Conservation (phyloP, 2,113 vertebrate genomes). For the Rynchops niger region DNA sequence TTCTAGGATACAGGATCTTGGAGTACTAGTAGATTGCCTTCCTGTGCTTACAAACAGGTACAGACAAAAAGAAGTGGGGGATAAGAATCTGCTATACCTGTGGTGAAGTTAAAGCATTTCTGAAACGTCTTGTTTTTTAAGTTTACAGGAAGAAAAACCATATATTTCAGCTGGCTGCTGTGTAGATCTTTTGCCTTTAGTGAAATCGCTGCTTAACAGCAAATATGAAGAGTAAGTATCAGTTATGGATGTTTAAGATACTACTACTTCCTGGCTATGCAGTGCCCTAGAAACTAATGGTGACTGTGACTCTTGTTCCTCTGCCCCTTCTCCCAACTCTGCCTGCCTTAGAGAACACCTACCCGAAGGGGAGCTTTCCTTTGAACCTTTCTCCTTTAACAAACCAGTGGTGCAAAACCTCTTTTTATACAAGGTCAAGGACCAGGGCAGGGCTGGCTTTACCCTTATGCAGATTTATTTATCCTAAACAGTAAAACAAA, state of each 20-base stretch:
- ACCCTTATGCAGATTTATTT: not conserved
- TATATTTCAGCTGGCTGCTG: constrained; percentile 88
- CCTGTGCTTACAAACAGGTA: constrained; percentile 92
- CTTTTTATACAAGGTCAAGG: not conserved
- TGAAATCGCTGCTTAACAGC: constrained; percentile 85
- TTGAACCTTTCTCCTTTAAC: not conserved
- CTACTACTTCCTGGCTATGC: not conserved
- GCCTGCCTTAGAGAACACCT: not conserved
- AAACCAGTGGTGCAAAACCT: not conserved
- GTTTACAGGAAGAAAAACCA: constrained; percentile 85
- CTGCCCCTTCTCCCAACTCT: not conserved
- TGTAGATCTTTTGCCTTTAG: constrained; percentile 90
- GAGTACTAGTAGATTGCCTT: constrained; percentile 91
- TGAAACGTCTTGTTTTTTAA: constrained; percentile 67
- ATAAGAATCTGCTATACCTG: not conserved
- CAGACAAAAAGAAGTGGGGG: not conserved
- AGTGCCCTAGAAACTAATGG: not conserved
- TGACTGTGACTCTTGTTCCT: not conserved
- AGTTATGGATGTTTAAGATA: not conserved
- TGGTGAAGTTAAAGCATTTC: not conserved
- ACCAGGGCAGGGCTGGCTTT: not conserved
- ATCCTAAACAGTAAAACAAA: not conserved
- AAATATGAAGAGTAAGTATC: constrained; percentile 91
- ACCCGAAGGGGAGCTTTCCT: not conserved
- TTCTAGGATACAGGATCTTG: constrained; percentile 88